phyloP scores from a whole-genome alignment of 1,140 invertebrate genomes.

The Callitettix versicolor region DNA sequence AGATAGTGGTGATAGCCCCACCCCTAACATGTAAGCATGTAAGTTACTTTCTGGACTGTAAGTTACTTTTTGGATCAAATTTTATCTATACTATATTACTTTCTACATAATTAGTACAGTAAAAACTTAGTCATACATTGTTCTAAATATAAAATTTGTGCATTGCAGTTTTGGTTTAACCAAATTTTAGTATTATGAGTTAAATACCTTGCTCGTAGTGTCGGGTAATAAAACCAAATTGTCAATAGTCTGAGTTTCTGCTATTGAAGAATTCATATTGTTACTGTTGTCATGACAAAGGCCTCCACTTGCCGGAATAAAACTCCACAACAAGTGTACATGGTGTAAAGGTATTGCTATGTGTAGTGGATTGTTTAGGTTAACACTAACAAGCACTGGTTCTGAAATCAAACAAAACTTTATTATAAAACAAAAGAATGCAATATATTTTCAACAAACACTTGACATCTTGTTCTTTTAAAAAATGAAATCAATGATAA shows the following conservation, averaged over 20 bases:
- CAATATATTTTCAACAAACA: slow-evolving; percentile 5
- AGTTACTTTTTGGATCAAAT: too few species aligned
- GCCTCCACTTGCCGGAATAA: slow-evolving; percentile 38
- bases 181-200: too few species aligned
- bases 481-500: slow-evolving; percentile 14
- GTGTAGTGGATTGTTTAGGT: slow-evolving; percentile 69
- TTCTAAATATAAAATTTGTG: too few species aligned
- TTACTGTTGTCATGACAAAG: slow-evolving; percentile 33
- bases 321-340: slow-evolving; percentile 70
- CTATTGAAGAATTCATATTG: slow-evolving; percentile 24
- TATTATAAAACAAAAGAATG: not conserved
- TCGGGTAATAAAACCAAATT: slow-evolving; percentile 36
- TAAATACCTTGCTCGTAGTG: slow-evolving; percentile 28
- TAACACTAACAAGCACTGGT: slow-evolving; percentile 65
- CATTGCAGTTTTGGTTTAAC: too few species aligned
- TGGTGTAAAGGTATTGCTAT: slow-evolving; percentile 59
- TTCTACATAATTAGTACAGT: too few species aligned
- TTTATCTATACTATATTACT: too few species aligned
- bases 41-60: too few species aligned
- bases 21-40: too few species aligned
- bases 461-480: too few species aligned
- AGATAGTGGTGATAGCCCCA: too few species aligned
- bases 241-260: slow-evolving; percentile 36
- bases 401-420: slow-evolving; percentile 44
- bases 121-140: too few species aligned